Evolutionary conservation across 2,113 vertebrate species (phyloP).

Genomic region (Chunga burmeisteri): DNA sequence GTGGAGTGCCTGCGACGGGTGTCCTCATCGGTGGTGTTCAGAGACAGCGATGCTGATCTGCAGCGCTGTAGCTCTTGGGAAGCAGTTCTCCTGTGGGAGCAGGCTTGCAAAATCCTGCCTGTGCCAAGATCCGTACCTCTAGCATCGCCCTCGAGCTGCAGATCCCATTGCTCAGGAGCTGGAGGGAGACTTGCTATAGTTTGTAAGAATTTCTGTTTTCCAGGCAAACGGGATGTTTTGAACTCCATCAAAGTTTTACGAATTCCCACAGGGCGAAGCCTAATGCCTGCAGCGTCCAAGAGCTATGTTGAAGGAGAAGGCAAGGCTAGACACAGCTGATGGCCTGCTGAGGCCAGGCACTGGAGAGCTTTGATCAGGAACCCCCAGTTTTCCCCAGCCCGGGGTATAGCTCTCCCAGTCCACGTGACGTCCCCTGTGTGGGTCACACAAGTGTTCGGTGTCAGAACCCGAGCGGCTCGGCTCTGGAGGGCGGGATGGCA

Average conservation of each 20-base stretch:
- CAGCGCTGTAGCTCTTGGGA: not conserved
- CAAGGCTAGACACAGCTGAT: not conserved
- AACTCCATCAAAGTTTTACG: not conserved
- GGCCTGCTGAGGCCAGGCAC: not conserved
- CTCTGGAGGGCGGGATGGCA: not conserved
- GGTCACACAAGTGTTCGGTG: too few relatives aligned
- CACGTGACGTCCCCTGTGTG: rapidly evolving
- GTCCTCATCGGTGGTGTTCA: not conserved
- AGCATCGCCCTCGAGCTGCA: not conserved
- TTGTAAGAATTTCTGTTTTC: not conserved
- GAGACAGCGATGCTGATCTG: not conserved
- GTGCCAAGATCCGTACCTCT: not conserved
- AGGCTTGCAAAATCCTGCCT: not conserved
- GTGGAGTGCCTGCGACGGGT: rapidly evolving
- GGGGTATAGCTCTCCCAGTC: rapidly evolving
- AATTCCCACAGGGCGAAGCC: not conserved
- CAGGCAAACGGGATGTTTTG: not conserved
- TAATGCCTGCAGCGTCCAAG: not conserved
- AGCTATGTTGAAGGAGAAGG: not conserved
- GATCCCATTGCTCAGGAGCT: not conserved
- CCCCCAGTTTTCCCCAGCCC: rapidly evolving
- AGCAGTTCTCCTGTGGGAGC: not conserved
- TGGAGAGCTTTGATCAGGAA: not conserved
- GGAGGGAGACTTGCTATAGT: not conserved
- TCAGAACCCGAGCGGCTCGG: rapidly evolving